Conservation (phyloP, 2,888 invertebrate species). For the Lepidonotus clava region DNA sequence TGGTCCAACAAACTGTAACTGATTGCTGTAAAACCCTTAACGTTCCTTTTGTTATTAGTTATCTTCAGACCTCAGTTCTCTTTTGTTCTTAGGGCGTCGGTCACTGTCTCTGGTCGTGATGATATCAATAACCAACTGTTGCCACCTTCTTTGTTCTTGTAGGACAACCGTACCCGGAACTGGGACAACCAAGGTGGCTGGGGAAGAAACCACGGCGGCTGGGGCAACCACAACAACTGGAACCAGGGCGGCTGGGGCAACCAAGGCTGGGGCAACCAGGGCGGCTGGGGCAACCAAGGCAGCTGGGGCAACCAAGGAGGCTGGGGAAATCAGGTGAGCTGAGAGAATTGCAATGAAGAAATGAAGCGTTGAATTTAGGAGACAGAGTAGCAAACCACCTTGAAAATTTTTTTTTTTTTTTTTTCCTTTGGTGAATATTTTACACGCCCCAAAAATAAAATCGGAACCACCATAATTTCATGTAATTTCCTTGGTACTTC, state of each 20-base stretch:
- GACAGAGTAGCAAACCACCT: not conserved
- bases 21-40: too few relatives aligned
- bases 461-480: too few relatives aligned
- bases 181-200: slow-evolving; percentile 54
- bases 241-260: slow-evolving; percentile 54
- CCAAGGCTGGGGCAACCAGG: slow-evolving; percentile 61
- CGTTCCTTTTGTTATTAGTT: too few relatives aligned
- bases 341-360: not conserved
- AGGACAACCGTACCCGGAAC: slow-evolving; percentile 52
- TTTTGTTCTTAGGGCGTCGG: too few relatives aligned
- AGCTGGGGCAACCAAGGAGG: slow-evolving; percentile 67
- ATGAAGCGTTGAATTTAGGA: not conserved
- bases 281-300: slow-evolving; percentile 63
- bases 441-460: too few relatives aligned
- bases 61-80: too few relatives aligned
- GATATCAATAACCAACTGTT: too few relatives aligned
- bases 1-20: too few relatives aligned
- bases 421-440: not conserved
- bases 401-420: not conserved
- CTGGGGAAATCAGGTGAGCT: slow-evolving; percentile 52
- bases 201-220: slow-evolving; percentile 38
- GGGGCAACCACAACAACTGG: slow-evolving; percentile 46
- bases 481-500: too few relatives aligned
- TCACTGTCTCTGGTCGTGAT: too few relatives aligned
- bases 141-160: not conserved